Conservation (phyloP, 2,888 invertebrate species). For the Chouioia cunea region DNA sequence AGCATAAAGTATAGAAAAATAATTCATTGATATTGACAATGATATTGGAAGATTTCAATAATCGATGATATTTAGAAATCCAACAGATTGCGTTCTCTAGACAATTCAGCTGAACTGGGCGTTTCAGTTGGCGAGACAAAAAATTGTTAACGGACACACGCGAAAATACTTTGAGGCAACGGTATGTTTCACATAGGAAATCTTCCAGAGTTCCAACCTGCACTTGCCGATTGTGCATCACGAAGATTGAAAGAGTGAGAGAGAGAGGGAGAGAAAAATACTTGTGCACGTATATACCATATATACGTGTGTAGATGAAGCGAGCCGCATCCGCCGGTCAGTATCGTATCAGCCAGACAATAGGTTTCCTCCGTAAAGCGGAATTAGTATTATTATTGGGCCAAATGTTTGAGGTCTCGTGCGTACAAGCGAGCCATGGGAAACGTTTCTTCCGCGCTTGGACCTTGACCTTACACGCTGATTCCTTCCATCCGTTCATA, state of each 20-base stretch:
- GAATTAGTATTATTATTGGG: constrained; percentile 68
- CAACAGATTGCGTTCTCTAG: too few species aligned
- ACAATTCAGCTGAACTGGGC: background rate
- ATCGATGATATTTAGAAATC: too few species aligned
- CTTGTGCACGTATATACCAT: constrained; percentile 25
- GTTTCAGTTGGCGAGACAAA: background rate
- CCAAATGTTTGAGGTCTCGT: constrained; percentile 66
- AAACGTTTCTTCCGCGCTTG: constrained; percentile 49
- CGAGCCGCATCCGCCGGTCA: constrained; percentile 62
- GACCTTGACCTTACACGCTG: constrained; percentile 2
- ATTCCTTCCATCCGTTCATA: constrained; percentile 36
- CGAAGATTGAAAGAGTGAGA: constrained; percentile 1
- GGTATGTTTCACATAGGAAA: constrained; percentile 33
- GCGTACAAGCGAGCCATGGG: constrained; percentile 62
- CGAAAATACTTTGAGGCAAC: constrained; percentile 27
- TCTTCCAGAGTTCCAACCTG: constrained; percentile 38
- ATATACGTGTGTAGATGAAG: constrained; percentile 52
- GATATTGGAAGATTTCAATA: too few species aligned
- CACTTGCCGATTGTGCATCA: constrained; percentile 28
- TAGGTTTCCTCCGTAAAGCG: constrained; percentile 64
- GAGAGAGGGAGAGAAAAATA: constrained; percentile 6
- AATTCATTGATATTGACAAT: too few species aligned
- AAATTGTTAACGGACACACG: background rate
- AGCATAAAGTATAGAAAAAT: too few species aligned
- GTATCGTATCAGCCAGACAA: constrained; percentile 58